These are phyloP conservation scores for Pionites leucogaster DNA, from an alignment of 2,113 vertebrate genomes.

Conservation along the genomic window DNA sequence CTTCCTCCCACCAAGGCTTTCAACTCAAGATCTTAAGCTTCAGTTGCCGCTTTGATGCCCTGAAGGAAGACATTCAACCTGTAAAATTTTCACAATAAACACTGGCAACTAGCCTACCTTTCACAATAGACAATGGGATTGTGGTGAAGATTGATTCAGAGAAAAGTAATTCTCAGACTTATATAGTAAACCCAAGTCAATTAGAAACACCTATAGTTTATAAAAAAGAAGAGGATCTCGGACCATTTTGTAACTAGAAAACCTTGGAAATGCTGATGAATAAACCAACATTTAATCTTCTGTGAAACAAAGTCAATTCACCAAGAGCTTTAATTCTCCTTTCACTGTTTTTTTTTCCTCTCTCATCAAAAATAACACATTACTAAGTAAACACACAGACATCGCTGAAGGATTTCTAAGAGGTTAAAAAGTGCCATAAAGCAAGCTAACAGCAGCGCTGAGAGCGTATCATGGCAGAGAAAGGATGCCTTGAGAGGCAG, in stretches of 20 bases:
- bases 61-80: neutral
- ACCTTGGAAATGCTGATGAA: neutral
- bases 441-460: neutral
- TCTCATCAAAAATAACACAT: neutral
- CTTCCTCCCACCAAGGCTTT: neutral
- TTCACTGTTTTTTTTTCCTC: neutral
- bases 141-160: neutral
- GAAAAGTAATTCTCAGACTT: neutral
- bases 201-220: neutral
- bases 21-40: neutral
- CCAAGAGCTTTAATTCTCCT: neutral
- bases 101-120: neutral
- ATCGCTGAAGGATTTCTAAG: neutral
- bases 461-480: neutral
- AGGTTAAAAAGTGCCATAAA: neutral
- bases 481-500: neutral
- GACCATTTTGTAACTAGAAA: neutral
- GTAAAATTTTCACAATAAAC: neutral
- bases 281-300: neutral
- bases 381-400: neutral
- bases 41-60: constrained; percentile 20
- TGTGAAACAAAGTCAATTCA: neutral
- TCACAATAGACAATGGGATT: neutral
- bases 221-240: neutral
- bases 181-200: neutral